Base-by-base conservation (phyloP, 2,113 vertebrate genomes). In the Neolamprologus brichardi region DNA sequence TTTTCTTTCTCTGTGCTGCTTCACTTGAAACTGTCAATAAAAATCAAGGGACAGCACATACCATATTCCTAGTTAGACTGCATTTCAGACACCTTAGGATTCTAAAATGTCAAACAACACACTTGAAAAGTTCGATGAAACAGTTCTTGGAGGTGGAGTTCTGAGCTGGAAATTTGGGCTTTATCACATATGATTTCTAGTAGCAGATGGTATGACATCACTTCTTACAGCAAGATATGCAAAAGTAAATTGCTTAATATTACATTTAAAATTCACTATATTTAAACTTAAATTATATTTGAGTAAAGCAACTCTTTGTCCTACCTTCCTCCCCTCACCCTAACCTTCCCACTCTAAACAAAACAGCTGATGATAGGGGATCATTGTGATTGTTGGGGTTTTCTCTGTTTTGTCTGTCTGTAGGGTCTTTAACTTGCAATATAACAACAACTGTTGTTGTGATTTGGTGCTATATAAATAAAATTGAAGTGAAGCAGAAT, bases 231-330 rank as follows among this genome's bases (percentile, higher is more conserved):
- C 12, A 44, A 15, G 13, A 44, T 46, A 28, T 25, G 23, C 20
- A 75, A 25, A 25, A 75, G 23, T 28, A 75, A 75, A 28, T 17
- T 15, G 2, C 39, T 11, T 10, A 25, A 75, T 46, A 17, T 25
- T 17, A 10, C 1, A 17, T 75, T 10, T 46, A 17, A 46, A 49
- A 25, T 72, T 17, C 0, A 0, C 30, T 34, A 34, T 49, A 18
- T 46, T 72, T 72, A 3, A 44, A 44, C 20, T 41, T 44, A 72
- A 44, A 15, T 44, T 25, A 44, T 72, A 25, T 44, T 0, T 44
- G 39, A 44, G 5, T 72, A 46, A 44, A 44, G 0, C 58, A n/a
- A 0, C 17, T 62, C 5, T 34, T 2, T 62, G 58, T 62, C 30
- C 28, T 32, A 34, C 30, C 28, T 62, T 62, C 0, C 58, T 32